Evolutionary conservation across 1,140 invertebrate species (phyloP), one percentile per base, ranked within the genome.

Genomic region (Euwallacea fornicatus): DNA sequence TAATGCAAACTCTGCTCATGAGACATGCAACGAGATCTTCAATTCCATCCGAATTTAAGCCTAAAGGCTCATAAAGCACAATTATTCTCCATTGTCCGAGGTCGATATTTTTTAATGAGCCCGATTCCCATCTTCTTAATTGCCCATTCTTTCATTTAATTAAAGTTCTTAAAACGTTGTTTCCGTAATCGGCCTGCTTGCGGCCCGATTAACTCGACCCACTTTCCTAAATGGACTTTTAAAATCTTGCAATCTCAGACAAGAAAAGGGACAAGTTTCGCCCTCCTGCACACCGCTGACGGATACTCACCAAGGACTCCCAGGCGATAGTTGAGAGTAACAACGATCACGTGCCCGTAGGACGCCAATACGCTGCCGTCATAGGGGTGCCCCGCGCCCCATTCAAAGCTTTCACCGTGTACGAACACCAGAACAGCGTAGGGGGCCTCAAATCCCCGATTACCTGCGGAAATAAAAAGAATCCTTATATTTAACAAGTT

Each of bases 261-360:
- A 33, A 33, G 21, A 33, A 4, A 11, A 4, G 46, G 46, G 46
- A 50, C 9, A 50, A 50, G 6, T 50, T 50, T 11, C 13, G 9
- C 9, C 7, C 7, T 50, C 13, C 46, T 6, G 6, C 6, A 50
- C 9, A 6, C 46, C 13, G 2, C 13, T 2, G 6, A 0, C 13
- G 16, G 10, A 7, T 61, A 79, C 85, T 87, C 85, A 95, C 94
- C 94, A 78, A 96, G 83, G 72, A 94, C 86, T 66, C 93, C 94
- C 69, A 97, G 86, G 70, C 94, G 88, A 85, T 94, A 95, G 85
- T 95, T 97, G 75, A 97, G 83, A 42, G 91, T 95, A 77, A 97
- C 88, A 77, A 97, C 94, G 77, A 96, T 92, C 72, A 96, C 89
- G 81, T 94, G 90, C 65, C 93, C 92, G 78, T 91, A 91, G 75